phyloP scores from a whole-genome alignment of 2,888 invertebrate species.

The Oligia latruncula region DNA sequence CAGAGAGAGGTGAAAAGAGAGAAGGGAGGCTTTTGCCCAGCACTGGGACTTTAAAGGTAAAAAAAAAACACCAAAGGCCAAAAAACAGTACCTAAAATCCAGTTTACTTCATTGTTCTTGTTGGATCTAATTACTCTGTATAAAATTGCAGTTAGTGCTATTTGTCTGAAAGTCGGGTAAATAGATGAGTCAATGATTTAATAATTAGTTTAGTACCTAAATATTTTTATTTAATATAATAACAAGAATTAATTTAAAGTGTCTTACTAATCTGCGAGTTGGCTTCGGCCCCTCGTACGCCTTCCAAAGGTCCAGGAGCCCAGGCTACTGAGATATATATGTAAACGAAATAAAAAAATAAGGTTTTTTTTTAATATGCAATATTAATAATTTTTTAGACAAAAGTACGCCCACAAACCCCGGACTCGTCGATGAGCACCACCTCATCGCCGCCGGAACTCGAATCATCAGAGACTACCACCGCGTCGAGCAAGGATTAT shows the following conservation, averaged over 20 bases:
- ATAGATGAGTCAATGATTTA: no score
- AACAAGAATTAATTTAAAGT: background rate
- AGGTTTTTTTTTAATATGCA: background rate
- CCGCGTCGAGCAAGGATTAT: background rate
- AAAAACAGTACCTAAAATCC: background rate
- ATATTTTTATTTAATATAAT: background rate
- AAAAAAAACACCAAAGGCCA: no score
- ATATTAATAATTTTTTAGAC: slow-evolving; percentile 20
- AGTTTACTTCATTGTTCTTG: background rate
- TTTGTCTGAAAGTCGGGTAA: background rate
- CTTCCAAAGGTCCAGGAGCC: background rate
- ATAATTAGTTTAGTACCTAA: background rate
- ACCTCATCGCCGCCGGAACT: background rate
- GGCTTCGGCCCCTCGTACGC: no score
- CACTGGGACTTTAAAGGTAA: no score
- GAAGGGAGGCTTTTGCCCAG: no score
- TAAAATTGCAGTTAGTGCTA: background rate
- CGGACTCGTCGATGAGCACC: background rate
- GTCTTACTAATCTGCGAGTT: background rate
- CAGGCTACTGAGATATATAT: background rate
- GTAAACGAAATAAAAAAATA: background rate
- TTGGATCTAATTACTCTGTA: background rate
- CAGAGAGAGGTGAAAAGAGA: no score
- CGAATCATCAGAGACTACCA: background rate
- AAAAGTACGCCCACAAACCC: background rate